Base-by-base conservation (phyloP, 1,140 invertebrate genomes). In the Cyclina sinensis region DNA sequence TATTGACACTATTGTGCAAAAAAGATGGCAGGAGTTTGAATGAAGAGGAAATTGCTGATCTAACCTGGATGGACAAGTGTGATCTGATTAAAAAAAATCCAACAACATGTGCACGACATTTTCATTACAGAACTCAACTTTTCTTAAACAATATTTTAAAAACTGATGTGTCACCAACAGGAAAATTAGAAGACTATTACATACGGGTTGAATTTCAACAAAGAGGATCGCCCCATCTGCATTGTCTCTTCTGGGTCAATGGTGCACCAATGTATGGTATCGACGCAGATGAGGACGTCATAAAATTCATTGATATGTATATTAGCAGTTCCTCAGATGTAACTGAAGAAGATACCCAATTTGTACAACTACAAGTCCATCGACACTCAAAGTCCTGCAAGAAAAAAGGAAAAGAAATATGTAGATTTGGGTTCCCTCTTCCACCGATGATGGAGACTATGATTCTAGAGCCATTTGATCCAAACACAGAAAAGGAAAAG, bases 31-130 rank as follows among this genome's bases (percentile, higher is more conserved):
- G 37, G 46, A 62, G 73, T 12, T 35, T 59, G 32, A 62, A 82
- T 1, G 86, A 79, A 48, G 85, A 82, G 18, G 78, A 90, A 30
- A 59, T 89, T 18, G 39, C 27, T 12, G 54, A 82, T 18, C 9
- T 91, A 12, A 76, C 18, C 1, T 89, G 87, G 88, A 80, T 80
- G 46, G 43, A 88, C 30, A 91, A 82, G 83, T 81, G 74, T 78
- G 24, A 83, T 11, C 59, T 92, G 7, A 89, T 92, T 24, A 70
- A 83, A 43, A 89, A 83, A 37, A 68, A 91, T 65, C 90, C 90
- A 32, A 68, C 80, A n/a, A 83, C 91, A 59, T 91, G 86, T 91
- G 84, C 89, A 30, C 2, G 91, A 57, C 85, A 87, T 57, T 91
- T 92, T 62, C 78, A 89, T 5, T 87, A 86, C 35, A 24, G 85